These are phyloP conservation scores for Sinonovacula constricta DNA, from an alignment of 1,140 invertebrate species.

Conservation along the genomic window DNA sequence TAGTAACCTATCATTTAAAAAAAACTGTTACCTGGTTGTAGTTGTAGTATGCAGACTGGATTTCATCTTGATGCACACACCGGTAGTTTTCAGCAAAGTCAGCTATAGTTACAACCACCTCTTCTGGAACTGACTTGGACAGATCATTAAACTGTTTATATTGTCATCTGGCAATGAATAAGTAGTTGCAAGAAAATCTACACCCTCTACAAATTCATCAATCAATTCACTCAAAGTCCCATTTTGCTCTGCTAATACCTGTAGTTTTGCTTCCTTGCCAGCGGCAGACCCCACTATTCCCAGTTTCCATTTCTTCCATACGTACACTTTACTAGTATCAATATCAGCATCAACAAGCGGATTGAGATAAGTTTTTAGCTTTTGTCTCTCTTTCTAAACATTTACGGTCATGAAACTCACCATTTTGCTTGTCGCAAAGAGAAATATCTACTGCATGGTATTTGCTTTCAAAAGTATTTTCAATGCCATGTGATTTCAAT, in stretches of 20 bases:
- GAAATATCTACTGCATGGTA: conserved; percentile 1
- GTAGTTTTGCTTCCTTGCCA: conserved; percentile 6
- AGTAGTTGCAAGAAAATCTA: background rate
- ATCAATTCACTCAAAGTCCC: conserved; percentile 12
- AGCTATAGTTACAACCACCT: background rate
- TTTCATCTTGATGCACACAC: background rate
- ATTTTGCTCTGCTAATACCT: conserved; percentile 13
- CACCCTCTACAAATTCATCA: conserved; percentile 6
- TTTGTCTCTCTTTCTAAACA: conserved; percentile 1
- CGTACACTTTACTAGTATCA: background rate
- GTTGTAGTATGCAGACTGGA: background rate
- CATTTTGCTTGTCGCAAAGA: background rate
- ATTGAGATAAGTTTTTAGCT: conserved; percentile 1
- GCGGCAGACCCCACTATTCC: background rate
- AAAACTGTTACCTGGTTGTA: background rate
- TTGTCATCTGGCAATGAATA: conserved; percentile 1
- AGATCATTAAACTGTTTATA: background rate
- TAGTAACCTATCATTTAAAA: background rate
- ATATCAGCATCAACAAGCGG: background rate
- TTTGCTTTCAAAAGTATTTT: conserved; percentile 23
- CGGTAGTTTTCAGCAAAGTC: background rate
- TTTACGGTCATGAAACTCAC: background rate
- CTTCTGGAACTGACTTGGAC: background rate
- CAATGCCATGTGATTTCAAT: background rate
- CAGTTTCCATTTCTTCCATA: conserved; percentile 25